Conservation (phyloP, 2,797 vertebrate species). For the Leuciscus waleckii region DNA sequence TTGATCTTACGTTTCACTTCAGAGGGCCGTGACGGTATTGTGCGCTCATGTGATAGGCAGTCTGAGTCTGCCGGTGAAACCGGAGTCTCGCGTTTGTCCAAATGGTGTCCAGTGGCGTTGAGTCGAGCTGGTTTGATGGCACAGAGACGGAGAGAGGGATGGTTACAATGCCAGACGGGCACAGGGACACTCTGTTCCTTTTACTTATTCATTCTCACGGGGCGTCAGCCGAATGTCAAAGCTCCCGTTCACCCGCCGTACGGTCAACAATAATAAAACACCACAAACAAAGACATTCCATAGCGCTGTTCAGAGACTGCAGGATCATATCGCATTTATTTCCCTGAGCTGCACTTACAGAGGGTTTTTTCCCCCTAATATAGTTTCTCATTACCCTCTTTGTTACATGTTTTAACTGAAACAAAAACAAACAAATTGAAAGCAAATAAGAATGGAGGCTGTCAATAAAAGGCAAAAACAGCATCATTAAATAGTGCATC, state of each 20-base stretch:
- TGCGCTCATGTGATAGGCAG: conserved; percentile 26
- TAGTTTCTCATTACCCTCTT: neutral
- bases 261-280: conserved; percentile 41
- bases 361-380: neutral
- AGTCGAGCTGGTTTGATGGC: conserved; percentile 54
- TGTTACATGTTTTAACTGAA: neutral
- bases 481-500: neutral
- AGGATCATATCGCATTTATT: neutral
- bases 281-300: conserved; percentile 38
- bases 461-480: neutral
- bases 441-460: neutral
- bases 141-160: conserved; percentile 58
- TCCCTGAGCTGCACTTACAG: neutral
- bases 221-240: conserved; percentile 23
- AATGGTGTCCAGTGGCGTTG: conserved; percentile 43
- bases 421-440: neutral
- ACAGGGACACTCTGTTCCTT: conserved; percentile 70
- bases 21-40: conserved; percentile 17
- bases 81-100: conserved; percentile 26
- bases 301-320: neutral
- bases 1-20: conserved; percentile 38
- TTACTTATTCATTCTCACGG: conserved; percentile 72
- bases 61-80: conserved; percentile 39
- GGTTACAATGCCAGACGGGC: conserved; percentile 65
- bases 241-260: conserved; percentile 30